A percentile compares a stretch with the other conserved stretches of the same genome.
These are phyloP conservation scores for Suillia variegata DNA, from an alignment of 2,888 invertebrate species.

Conservation along the genomic window DNA sequence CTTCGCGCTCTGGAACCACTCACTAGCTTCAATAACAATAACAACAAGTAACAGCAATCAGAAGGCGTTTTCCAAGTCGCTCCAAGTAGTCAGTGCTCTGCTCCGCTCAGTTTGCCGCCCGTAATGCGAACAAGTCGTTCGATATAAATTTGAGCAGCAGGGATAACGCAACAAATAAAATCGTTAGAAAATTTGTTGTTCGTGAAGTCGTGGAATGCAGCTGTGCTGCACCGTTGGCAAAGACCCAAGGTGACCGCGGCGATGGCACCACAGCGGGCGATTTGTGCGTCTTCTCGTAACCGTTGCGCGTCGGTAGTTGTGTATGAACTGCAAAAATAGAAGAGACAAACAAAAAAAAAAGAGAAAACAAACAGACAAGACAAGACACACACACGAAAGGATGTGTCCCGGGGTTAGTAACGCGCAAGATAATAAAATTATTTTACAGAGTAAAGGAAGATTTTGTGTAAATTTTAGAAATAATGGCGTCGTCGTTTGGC, in stretches of 20 bases:
- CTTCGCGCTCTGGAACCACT: conserved; percentile 9
- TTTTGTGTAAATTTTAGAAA: conserved; percentile 22
- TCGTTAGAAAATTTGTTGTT: conserved; percentile 37
- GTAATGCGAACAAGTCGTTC: conserved; percentile 26
- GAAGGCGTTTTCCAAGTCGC: background rate
- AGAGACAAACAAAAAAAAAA: too few relatives aligned
- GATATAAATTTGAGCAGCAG: conserved; percentile 43
- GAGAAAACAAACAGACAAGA: background rate
- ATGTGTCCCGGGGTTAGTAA: background rate
- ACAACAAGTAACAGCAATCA: conserved; percentile 14
- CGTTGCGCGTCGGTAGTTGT: conserved; percentile 52
- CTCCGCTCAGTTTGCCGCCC: background rate
- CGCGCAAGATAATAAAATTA: conserved; percentile 4
- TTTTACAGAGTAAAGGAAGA: conserved; percentile 13
- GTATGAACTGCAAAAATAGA: conserved; percentile 49
- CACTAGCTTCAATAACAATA: conserved; percentile 11
- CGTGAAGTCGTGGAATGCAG: conserved; percentile 26
- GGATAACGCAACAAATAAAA: conserved; percentile 38
- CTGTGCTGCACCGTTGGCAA: conserved; percentile 45
- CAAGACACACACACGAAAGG: background rate
- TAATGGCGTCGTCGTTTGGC: too few relatives aligned
- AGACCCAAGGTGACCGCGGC: conserved; percentile 54
- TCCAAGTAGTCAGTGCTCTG: too few relatives aligned
- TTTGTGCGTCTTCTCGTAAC: conserved; percentile 53
- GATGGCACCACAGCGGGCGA: conserved; percentile 52